These are phyloP conservation scores for Orestias chungarensis DNA, from an alignment of 2,797 vertebrate species.

Conservation along the genomic window DNA sequence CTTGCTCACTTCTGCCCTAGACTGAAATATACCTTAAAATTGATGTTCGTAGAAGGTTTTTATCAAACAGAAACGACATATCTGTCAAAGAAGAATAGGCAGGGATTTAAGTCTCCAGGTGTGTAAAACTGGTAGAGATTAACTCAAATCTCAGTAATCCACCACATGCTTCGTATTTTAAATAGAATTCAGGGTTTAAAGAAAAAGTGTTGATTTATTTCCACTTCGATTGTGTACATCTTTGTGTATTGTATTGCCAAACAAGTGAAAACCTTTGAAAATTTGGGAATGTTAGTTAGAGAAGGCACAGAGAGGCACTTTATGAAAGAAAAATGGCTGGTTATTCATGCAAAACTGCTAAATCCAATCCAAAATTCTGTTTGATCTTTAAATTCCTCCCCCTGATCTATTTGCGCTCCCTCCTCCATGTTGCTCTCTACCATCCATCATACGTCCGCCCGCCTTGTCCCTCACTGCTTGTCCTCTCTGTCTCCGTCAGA, in stretches of 20 bases:
- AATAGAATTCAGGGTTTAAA: neutral
- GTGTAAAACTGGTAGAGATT: too few species aligned
- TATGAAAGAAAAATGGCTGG: neutral
- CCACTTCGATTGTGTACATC: neutral
- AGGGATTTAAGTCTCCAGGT: neutral
- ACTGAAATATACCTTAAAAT: neutral
- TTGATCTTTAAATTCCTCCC: constrained; percentile 63
- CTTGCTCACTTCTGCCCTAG: neutral
- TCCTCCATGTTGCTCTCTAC: constrained; percentile 17
- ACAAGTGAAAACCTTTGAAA: neutral
- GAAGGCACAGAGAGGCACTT: neutral
- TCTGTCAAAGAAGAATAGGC: neutral
- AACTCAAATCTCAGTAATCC: too few species aligned
- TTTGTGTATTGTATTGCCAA: neutral
- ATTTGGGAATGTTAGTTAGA: neutral
- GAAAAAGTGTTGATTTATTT: neutral
- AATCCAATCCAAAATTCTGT: constrained; percentile 26
- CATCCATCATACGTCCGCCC: constrained; percentile 63
- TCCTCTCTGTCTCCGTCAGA: constrained; percentile 35
- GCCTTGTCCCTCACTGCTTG: constrained; percentile 54
- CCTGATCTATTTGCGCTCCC: constrained; percentile 35
- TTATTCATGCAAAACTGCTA: neutral
- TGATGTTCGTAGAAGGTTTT: neutral
- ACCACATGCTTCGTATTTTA: too few species aligned
- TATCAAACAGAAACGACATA: neutral